A percentile compares a stretch with the other conserved stretches of the same genome.
phyloP scores from a whole-genome alignment of 2,113 vertebrate genomes.

The Chitala chitala region DNA sequence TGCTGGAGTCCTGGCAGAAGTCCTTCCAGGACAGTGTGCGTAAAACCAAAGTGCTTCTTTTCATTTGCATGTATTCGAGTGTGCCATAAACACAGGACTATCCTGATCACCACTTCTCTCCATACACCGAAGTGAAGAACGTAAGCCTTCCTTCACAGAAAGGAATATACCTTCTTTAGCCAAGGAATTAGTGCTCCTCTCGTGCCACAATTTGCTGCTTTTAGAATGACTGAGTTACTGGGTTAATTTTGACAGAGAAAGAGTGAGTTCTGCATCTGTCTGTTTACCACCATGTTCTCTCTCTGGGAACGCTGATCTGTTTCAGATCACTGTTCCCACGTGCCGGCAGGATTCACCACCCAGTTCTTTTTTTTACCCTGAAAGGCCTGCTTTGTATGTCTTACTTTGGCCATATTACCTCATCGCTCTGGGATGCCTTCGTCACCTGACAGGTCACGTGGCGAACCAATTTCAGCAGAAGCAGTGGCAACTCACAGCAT shows the following conservation, averaged over 20 bases:
- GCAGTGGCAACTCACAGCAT: neutral
- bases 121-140: neutral
- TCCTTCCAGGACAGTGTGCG: neutral
- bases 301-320: neutral
- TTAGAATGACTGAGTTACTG: slow-evolving; percentile 11
- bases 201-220: neutral
- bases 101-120: neutral
- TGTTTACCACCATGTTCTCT: neutral
- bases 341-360: neutral
- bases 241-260: slow-evolving; percentile 15
- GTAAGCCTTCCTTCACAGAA: neutral
- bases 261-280: slow-evolving; percentile 6
- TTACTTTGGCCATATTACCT: slow-evolving; percentile 11
- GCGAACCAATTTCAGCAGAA: neutral
- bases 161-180: neutral
- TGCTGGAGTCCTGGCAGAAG: neutral
- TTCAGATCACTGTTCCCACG: slow-evolving; percentile 20
- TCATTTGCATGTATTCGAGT: neutral
- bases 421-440: slow-evolving; percentile 8
- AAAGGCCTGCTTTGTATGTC: slow-evolving; percentile 13
- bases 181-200: neutral
- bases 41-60: neutral
- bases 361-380: slow-evolving; percentile 15
- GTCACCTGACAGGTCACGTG: slow-evolving; percentile 8
- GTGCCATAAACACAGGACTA: neutral